phyloP scores from a whole-genome alignment of 92 coral and sea anemone genomes.

The Porites rus region DNA sequence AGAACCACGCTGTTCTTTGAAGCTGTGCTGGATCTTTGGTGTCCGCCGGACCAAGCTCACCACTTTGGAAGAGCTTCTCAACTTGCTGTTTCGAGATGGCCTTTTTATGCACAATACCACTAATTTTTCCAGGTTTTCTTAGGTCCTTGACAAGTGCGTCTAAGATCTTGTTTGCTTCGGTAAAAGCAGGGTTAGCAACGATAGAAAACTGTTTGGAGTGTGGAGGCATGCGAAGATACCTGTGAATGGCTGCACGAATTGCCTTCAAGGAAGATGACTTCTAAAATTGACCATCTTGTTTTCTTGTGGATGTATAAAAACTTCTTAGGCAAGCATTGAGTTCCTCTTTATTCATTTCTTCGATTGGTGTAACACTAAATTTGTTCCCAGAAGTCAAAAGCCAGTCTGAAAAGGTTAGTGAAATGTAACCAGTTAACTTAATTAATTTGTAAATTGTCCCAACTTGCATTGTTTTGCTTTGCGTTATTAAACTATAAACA shows the following conservation, averaged over 20 bases:
- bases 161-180: slow-evolving; percentile 51
- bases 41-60: slow-evolving; percentile 72
- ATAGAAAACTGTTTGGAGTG: slow-evolving; percentile 46
- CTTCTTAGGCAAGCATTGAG: slow-evolving; percentile 59
- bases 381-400: slow-evolving; percentile 18
- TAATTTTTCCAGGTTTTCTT: slow-evolving; percentile 55
- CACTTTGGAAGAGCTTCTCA: slow-evolving; percentile 46
- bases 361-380: slow-evolving; percentile 14
- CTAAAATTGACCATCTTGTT: slow-evolving; percentile 55
- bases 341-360: slow-evolving; percentile 57
- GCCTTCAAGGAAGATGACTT: slow-evolving; percentile 51
- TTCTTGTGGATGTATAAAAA: slow-evolving; percentile 63
- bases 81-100: slow-evolving; percentile 61
- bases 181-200: slow-evolving; percentile 53
- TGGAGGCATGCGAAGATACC: slow-evolving; percentile 50
- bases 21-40: slow-evolving; percentile 64
- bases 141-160: slow-evolving; percentile 57
- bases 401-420: background rate
- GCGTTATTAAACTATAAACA: slow-evolving; percentile 4
- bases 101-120: slow-evolving; percentile 65
- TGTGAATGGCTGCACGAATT: slow-evolving; percentile 63
- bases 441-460: background rate
- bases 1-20: slow-evolving; percentile 49
- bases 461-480: slow-evolving; percentile 44
- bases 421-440: too few species aligned